phyloP scores from a whole-genome alignment of 2,888 invertebrate genomes.

The Eilema sororculum region DNA sequence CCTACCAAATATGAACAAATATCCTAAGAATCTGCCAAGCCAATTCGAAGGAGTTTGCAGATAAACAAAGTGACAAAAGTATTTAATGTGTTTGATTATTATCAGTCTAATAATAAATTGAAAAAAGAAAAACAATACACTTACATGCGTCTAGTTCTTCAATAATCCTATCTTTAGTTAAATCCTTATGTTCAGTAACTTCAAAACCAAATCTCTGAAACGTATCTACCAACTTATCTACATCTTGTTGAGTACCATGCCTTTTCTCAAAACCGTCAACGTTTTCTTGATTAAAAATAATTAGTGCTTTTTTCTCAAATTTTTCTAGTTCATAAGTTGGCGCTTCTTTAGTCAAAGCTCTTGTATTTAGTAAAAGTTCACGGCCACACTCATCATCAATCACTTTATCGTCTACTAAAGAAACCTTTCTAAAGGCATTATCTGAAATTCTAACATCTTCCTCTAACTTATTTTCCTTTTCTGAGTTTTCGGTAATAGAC shows the following conservation, averaged over 20 bases:
- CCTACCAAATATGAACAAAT: too few species aligned
- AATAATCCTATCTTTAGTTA: slow-evolving; percentile 64
- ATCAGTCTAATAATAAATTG: neutral
- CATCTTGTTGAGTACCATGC: slow-evolving; percentile 70
- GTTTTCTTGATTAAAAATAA: slow-evolving; percentile 74
- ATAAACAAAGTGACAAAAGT: too few species aligned
- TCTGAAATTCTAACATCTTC: neutral
- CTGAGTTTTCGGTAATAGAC: neutral
- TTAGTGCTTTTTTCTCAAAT: slow-evolving; percentile 70
- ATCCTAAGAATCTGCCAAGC: too few species aligned
- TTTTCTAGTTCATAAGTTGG: slow-evolving; percentile 72
- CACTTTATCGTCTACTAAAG: neutral
- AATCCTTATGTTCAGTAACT: slow-evolving; percentile 61
- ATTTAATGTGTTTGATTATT: too few species aligned
- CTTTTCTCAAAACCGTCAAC: slow-evolving; percentile 65
- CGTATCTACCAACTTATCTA: slow-evolving; percentile 59
- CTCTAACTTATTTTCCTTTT: slow-evolving; percentile 4
- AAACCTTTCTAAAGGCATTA: neutral
- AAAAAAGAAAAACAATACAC: slow-evolving; percentile 40
- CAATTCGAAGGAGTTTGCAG: too few species aligned
- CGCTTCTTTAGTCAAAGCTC: slow-evolving; percentile 62
- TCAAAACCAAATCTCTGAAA: slow-evolving; percentile 70
- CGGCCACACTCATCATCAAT: neutral
- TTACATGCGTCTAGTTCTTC: slow-evolving; percentile 64
- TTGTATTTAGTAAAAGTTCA: slow-evolving; percentile 30